Evolutionary conservation across 2,113 vertebrate species (phyloP).

Genomic region (Sinocyclocheilus maitianheensis): DNA sequence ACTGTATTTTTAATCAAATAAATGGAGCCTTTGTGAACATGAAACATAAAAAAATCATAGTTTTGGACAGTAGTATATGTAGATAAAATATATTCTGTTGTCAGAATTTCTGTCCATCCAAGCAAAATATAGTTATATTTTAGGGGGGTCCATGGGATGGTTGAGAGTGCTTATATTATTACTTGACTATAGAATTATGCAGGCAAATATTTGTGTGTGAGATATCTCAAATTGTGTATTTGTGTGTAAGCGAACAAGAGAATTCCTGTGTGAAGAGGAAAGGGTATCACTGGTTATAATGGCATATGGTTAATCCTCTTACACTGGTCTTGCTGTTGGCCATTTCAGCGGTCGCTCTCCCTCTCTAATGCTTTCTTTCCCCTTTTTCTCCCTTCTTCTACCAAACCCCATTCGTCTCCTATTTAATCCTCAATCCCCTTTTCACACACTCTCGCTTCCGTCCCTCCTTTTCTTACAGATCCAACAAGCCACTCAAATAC

Average conservation of each 20-base stretch:
- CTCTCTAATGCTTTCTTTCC: conserved; percentile 22
- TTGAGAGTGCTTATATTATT: too few relatives aligned
- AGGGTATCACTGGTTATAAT: conserved; percentile 44
- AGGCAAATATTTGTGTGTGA: too few relatives aligned
- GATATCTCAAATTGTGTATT: background rate
- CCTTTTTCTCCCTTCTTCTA: background rate
- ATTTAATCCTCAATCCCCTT: background rate
- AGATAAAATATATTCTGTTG: too few relatives aligned
- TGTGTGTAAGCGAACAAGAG: background rate
- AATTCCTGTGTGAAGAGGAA: conserved; percentile 1
- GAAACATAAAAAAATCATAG: too few relatives aligned
- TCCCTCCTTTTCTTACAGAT: background rate
- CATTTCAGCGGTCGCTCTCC: conserved; percentile 28
- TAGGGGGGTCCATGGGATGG: too few relatives aligned
- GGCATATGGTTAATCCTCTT: conserved; percentile 53
- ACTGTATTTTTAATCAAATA: too few relatives aligned
- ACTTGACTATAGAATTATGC: too few relatives aligned
- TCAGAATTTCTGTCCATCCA: too few relatives aligned
- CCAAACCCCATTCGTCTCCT: conserved; percentile 20
- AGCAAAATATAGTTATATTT: too few relatives aligned
- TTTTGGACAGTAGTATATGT: too few relatives aligned
- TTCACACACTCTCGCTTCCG: background rate
- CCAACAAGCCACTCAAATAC: background rate
- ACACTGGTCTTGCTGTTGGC: conserved; percentile 27
- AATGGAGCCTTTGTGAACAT: too few relatives aligned